Evolutionary conservation across 2,797 vertebrate species (phyloP), one percentile per base, ranked within the genome.

Genomic region (Chelonia mydas): DNA sequence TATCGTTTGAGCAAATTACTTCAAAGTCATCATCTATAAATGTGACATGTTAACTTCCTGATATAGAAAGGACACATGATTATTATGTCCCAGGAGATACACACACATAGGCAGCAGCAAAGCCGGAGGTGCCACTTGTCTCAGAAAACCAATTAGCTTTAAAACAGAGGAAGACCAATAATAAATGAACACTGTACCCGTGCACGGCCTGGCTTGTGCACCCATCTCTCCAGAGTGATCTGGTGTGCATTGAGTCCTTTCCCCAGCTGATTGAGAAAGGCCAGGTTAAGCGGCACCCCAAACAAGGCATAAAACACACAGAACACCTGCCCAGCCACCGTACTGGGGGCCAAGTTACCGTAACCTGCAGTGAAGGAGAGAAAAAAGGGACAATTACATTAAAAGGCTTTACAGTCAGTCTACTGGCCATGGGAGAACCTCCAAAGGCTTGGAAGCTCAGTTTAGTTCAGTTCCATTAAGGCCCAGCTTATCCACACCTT

Each of bases 301-400:
- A 99, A 98, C 37, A 99, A 97, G 1, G 99, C 99, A 4, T 99
- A 99, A 96, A 99, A 99, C 81, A 99, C 99, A 93, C 99, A 99
- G 97, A 99, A 99, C 85, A 99, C 98, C 93, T 99, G 99, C 21
- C 99, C 99, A 2, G 98, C 97, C 74, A 98, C 98, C 0, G 99
- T 99, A 98, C 99, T 99, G 83, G 99, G 99, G 1, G 99, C 99
- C 77, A 99, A 97, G 97, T 99, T 99, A 16, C 99, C 99, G 5
- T 99, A 99, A 23, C 99, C 99, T 99, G 96, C 11, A 81, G 53
- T n/a, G 11, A 61, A 23, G 81, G 88, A 81, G 76, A 92, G 45
- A 82, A 84, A 91, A 41, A 74, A n/a, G 49, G 19, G 28, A 81
- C 33, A 80, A 13, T 6, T 82, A 57, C 13, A 57, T 31, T 13